phyloP scores from a whole-genome alignment of 2,797 vertebrate genomes.

The Phalanger gymnotis region DNA sequence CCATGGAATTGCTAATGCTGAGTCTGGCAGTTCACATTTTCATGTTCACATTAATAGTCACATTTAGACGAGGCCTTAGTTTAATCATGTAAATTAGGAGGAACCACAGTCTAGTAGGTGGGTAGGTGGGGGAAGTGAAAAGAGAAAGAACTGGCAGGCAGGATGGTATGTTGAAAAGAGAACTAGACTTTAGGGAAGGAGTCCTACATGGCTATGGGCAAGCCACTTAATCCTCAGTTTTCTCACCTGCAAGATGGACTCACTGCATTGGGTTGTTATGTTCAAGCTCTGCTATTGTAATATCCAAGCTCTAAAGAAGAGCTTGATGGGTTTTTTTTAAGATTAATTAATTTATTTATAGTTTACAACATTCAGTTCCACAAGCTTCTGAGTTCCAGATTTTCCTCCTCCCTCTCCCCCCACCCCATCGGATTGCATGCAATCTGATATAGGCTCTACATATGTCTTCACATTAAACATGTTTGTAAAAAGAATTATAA shows the following conservation, averaged over 20 bases:
- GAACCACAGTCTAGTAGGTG: not conserved
- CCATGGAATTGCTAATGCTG: not conserved
- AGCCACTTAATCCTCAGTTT: not conserved
- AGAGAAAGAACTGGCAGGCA: not conserved
- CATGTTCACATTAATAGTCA: constrained; percentile 2
- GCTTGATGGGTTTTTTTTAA: too few species aligned
- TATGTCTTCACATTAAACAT: too few species aligned
- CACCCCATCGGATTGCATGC: too few species aligned
- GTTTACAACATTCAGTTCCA: too few species aligned
- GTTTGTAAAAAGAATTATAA: too few species aligned
- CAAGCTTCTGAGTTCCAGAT: too few species aligned
- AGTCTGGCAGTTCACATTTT: constrained; percentile 13
- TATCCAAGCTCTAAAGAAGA: not conserved
- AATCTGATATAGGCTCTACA: too few species aligned
- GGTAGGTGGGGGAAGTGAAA: constrained; percentile 32
- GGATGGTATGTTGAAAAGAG: not conserved
- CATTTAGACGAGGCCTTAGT: not conserved
- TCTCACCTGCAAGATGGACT: not conserved
- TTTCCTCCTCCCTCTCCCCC: too few species aligned
- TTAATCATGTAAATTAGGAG: constrained; percentile 23
- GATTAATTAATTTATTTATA: too few species aligned
- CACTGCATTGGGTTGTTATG: not conserved
- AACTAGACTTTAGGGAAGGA: not conserved
- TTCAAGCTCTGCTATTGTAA: not conserved
- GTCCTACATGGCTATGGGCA: not conserved